Evolutionary conservation across 2,113 vertebrate genomes (phyloP), one percentile per base, ranked within the genome.

Genomic region (Corvus moneduloides): DNA sequence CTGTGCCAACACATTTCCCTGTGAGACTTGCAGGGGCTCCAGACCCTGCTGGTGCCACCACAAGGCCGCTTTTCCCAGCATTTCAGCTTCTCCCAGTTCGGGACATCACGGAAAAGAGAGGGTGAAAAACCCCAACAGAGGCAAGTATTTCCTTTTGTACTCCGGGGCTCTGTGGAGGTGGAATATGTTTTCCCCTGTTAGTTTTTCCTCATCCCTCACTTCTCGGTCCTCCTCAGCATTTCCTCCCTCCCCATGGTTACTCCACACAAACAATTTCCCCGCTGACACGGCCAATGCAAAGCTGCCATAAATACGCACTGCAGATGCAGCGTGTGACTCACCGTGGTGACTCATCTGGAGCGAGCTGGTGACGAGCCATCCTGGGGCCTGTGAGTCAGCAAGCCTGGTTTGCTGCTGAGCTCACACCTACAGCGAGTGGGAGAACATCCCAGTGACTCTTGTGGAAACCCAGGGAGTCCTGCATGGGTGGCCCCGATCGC

Each of bases 181-280:
- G 90, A 86, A 67, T 32, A 48, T 9, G 12, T 46, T 85, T 80
- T 67, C 58, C 56, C 41, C 64, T 22, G 84, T 30, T 20, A 41
- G 11, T 79, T 95, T 95, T 92, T 61, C 90, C 92, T 93, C 68
- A 41, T 83, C 81, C 64, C 44, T 89, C 72, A 76, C 90, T 67
- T 79, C 93, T 48, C 2, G 0, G 43, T 84, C 68, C 89, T 75
- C 76, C 80, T 68, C 92, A 84, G n/a, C 63, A 0, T 68, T 96
- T 93, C 92, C 95, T 91, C 62, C 61, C 87, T 91, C 95, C 93
- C 96, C 95, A 87, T 97, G 90, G 96, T 94, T 90, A 97, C 97
- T 30, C 90, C 43, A 93, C 86, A 93, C 96, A 97, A 96, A 96
- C 96, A 96, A 3, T 58, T 21, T 92, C 89, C 82, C 89, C 26